Base-by-base conservation (phyloP, 2,888 invertebrate species). In the Ornithoptera alexandrae region DNA sequence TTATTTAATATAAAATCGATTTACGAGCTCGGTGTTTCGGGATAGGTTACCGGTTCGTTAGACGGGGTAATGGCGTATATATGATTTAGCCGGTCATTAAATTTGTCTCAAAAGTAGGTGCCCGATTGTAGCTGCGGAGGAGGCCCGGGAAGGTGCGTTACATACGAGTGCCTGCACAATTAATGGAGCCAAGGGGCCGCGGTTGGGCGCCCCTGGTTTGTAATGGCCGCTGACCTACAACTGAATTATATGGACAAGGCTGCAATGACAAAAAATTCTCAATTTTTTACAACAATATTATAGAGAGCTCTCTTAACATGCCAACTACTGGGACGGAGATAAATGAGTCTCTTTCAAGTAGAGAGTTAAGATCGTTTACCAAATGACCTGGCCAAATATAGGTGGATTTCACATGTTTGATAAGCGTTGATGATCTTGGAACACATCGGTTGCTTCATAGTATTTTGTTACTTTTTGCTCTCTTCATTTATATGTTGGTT, bases 101-200 rank as follows among this genome's bases (percentile, higher is more conserved):
- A 69, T 58, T 69, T 66, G 69, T 69, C 65, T 69, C 65, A 61
- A 62, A 66, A 57, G 69, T 46, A 46, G 46, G 46, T 65, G 62
- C 63, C 50, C 70, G 73, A 72, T 73, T 69, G 67, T 76, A 75
- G 76, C 77, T 76, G 73, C 75, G 74, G 77, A 74, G 76, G 76
- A 74, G 46, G 15, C 77, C 74, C 76, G 75, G 77, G 79, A 80
- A 81, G 81, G 79, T 79, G 12, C 76, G 85, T 86, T 88, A 81
- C 84, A 72, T 72, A 70, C 77, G 81, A 81, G 75, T 81, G 86
- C 81, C 72, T 80, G 75, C 76, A 75, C 80, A 79, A 78, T 81
- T 80, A 78, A 79, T 80, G 76, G 76, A 68, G 70, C 68, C 68
- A 64, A 50, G 75, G 74, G 74, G 76, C 70, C 73, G 72, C 75